These are phyloP conservation scores for Hyppa rectilinea DNA, from an alignment of 2,888 invertebrate species.

Conservation along the genomic window DNA sequence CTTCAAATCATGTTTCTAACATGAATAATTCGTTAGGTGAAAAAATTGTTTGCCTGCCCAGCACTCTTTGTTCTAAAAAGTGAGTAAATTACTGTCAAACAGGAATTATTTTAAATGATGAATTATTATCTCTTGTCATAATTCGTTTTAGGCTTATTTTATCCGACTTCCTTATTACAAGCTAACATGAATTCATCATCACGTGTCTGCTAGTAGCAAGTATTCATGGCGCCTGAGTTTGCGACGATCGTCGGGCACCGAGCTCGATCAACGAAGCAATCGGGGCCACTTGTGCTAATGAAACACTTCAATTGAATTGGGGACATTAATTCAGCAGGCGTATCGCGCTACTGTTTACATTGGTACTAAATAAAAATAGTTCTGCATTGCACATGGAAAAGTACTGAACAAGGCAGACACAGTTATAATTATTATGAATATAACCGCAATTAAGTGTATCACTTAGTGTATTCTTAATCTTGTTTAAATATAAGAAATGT, in stretches of 20 bases:
- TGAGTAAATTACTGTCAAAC: not conserved
- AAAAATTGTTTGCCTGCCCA: not conserved
- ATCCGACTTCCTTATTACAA: slow-evolving; percentile 65
- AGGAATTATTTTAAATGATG: slow-evolving; percentile 4
- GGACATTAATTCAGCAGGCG: slow-evolving; percentile 87
- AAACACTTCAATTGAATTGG: slow-evolving; percentile 91
- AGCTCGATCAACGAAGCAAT: slow-evolving; percentile 88
- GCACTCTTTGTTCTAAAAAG: not conserved
- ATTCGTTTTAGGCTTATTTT: slow-evolving; percentile 27
- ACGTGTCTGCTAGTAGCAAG: slow-evolving; percentile 59
- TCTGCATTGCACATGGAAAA: slow-evolving; percentile 57
- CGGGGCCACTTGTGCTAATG: slow-evolving; percentile 91
- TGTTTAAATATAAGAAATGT: slow-evolving; percentile 51
- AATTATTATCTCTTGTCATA: slow-evolving; percentile 31
- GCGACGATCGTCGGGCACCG: slow-evolving; percentile 78
- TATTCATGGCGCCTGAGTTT: slow-evolving; percentile 76
- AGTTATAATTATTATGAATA: slow-evolving; percentile 22
- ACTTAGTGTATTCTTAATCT: slow-evolving; percentile 30
- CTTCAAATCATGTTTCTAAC: not conserved
- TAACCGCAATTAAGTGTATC: slow-evolving; percentile 28
- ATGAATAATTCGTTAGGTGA: not conserved
- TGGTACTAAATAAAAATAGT: slow-evolving; percentile 74
- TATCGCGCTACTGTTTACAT: slow-evolving; percentile 83
- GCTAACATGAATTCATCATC: slow-evolving; percentile 65
- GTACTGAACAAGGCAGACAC: slow-evolving; percentile 31